phyloP scores from a whole-genome alignment of 2,888 invertebrate species.

The Drosophila subquinaria region DNA sequence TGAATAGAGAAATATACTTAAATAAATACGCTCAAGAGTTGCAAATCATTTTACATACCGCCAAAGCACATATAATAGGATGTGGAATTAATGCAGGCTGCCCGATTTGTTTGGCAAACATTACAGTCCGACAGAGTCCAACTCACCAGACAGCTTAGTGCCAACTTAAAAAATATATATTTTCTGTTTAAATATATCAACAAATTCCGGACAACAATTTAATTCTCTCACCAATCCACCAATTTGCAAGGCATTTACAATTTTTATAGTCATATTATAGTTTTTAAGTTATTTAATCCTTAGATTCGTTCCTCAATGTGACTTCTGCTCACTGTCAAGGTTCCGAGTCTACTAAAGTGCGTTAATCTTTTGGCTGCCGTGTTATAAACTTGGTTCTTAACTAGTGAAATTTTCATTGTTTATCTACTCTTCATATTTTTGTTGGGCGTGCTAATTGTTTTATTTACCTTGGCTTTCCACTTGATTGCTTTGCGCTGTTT shows the following conservation, averaged over 20 bases:
- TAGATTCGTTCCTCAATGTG: not conserved
- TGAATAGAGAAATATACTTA: constrained; percentile 24
- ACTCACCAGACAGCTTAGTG: constrained; percentile 25
- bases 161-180: constrained; percentile 32
- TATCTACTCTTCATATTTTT: constrained; percentile 47
- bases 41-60: constrained; percentile 47
- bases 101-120: constrained; percentile 80
- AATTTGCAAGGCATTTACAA: constrained; percentile 7
- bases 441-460: constrained; percentile 63
- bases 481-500: constrained; percentile 50
- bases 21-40: no score
- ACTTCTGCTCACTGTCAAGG: constrained; percentile 65
- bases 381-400: constrained; percentile 24
- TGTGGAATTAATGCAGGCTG: constrained; percentile 82
- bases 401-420: constrained; percentile 57
- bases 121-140: constrained; percentile 67
- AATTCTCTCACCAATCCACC: constrained; percentile 29
- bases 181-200: not conserved
- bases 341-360: constrained; percentile 52
- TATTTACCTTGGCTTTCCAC: constrained; percentile 71
- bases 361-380: constrained; percentile 19
- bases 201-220: not conserved
- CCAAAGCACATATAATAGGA: constrained; percentile 83
- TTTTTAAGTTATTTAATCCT: not conserved
- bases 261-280: constrained; percentile 28